Conservation (phyloP, 2,113 vertebrate genomes). For the Hemicordylus capensis region DNA sequence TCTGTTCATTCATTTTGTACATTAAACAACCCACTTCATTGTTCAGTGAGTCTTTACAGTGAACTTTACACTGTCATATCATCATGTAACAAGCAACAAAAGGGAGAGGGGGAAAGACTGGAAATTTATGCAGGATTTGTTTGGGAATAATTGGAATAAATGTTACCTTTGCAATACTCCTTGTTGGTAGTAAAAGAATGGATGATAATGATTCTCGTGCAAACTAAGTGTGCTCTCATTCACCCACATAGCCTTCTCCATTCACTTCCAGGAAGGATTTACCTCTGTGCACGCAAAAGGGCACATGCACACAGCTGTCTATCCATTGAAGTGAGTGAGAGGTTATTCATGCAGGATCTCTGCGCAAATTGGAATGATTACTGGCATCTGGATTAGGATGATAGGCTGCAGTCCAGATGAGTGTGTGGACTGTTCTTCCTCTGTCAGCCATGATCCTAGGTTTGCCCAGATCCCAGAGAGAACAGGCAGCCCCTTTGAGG, state of each 20-base stretch:
- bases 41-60: no score
- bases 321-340: background rate
- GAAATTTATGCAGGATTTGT: no score
- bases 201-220: no score
- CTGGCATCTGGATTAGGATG: no score
- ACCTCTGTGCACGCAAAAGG: background rate
- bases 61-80: conserved; percentile 48
- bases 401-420: background rate
- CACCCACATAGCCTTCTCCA: background rate
- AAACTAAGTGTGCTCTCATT: no score
- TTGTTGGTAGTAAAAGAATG: no score
- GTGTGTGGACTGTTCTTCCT: background rate
- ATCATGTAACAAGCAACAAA: conserved; percentile 52
- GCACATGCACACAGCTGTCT: background rate
- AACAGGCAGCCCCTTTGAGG: no score
- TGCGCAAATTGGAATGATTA: background rate
- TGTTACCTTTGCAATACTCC: no score
- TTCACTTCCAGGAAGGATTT: background rate
- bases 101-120: no score
- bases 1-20: conserved; percentile 13
- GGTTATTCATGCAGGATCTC: background rate
- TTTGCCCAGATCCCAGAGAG: no score
- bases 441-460: no score
- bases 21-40: conserved; percentile 43
- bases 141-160: no score